Base-by-base conservation (phyloP, 2,888 invertebrate species). In the Sturmia bella region DNA sequence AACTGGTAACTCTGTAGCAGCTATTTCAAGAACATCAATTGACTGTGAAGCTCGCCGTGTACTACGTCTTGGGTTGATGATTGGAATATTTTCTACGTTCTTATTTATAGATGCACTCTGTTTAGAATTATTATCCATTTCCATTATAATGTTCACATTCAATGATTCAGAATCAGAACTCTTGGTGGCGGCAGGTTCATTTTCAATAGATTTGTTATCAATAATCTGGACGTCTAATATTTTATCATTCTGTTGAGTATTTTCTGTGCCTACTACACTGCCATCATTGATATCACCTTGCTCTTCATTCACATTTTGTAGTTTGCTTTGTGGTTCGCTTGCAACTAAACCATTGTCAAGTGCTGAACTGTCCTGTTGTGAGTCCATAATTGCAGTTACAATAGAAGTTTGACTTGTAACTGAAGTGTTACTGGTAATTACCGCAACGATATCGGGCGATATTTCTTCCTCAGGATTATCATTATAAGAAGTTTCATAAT, bases 11-110 rank as follows among this genome's bases (percentile, higher is more conserved):
- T 68, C 52, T 1, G 64, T n/a, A 0, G 19, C 15, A 0, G 19
- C 37, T n/a, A 12, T 2, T 37, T 76, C 19, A 21, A 41, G 19
- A 0, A 24, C 37, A 19, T 78, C 64, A n/a, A 54, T 24, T 13
- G 80, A 77, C 41, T 74, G 70, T 2, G 84, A 84, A 19, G 64
- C 43, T 41, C 76, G 59, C 1, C 83, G 70, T 13, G 73, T 59
- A 57, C 70, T 81, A 13, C 66, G 57, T 12, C 37, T 68, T 9
- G 78, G 66, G 0, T 66, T 68, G 12, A 79, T 72, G 9, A 32
- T 68, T 6, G 48, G 12, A 11, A 17, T 1, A 27, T 52, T 52
- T 63, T 63, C 64, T 3, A 72, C 19, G 48, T 69, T 61, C 3
- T 45, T 59, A 15, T 19, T 59, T 19, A 27, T 45, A 1, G 9